Evolutionary conservation across 2,113 vertebrate species (phyloP).

Genomic region (Cricetomys ansorgei): DNA sequence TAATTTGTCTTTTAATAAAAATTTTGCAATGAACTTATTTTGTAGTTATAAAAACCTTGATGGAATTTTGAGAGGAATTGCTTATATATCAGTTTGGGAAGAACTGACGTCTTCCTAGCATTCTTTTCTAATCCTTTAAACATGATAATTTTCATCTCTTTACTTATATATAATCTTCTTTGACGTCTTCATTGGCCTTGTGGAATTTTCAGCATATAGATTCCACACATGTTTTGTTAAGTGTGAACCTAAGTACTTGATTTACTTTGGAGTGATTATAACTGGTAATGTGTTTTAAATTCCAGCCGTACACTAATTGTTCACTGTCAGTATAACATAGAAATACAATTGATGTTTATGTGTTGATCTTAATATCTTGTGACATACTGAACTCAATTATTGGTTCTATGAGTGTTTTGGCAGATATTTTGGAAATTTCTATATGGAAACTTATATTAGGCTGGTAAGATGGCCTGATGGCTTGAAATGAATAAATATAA

Average conservation of each 20-base stretch:
- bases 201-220: slow-evolving; percentile 30
- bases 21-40: slow-evolving; percentile 50
- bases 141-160: neutral
- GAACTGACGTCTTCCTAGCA: slow-evolving; percentile 22
- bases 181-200: slow-evolving; percentile 44
- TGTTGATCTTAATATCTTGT: slow-evolving; percentile 1
- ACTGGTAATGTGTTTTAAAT: slow-evolving; percentile 29
- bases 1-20: slow-evolving; percentile 35
- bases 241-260: neutral
- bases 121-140: slow-evolving; percentile 21
- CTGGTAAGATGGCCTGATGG: neutral
- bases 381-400: neutral
- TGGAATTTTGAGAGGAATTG: slow-evolving; percentile 25
- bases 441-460: neutral
- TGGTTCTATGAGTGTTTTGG: slow-evolving; percentile 27
- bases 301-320: slow-evolving; percentile 37
- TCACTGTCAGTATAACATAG: slow-evolving; percentile 27
- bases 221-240: neutral
- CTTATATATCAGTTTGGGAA: neutral
- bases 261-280: slow-evolving; percentile 41
- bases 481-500: neutral
- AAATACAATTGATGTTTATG: slow-evolving; percentile 41
- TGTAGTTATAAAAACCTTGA: slow-evolving; percentile 2
- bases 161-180: slow-evolving; percentile 50
- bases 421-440: slow-evolving; percentile 51